Percentiles rank a stretch among this genome's conserved stretches.
Evolutionary conservation across 2,888 invertebrate species (phyloP).

Genomic region (Flexamia atlantica): DNA sequence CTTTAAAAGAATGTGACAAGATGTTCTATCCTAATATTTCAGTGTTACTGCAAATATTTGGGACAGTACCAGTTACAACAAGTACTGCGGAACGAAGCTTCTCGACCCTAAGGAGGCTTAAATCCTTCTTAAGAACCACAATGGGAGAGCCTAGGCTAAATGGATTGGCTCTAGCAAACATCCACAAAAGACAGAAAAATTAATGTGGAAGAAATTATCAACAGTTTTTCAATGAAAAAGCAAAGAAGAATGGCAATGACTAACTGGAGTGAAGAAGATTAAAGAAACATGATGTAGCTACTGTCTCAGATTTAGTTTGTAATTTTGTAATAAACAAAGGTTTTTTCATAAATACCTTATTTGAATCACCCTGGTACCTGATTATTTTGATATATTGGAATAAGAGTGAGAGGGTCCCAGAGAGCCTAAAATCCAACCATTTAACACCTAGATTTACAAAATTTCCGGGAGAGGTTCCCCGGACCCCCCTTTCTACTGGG

Average conservation of each 20-base stretch:
- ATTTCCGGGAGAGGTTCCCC: too few relatives aligned
- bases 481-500: too few relatives aligned
- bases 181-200: neutral
- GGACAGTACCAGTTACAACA: neutral
- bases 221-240: neutral
- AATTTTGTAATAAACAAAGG: too few relatives aligned
- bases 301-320: too few relatives aligned
- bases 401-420: too few relatives aligned
- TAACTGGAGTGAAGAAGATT: neutral
- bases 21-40: neutral
- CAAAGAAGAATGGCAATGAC: neutral
- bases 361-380: too few relatives aligned
- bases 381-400: too few relatives aligned
- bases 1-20: neutral
- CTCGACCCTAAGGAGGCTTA: neutral
- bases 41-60: neutral
- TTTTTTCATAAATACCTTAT: too few relatives aligned
- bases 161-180: neutral
- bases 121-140: neutral
- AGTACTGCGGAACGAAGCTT: neutral
- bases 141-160: neutral
- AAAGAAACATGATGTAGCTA: too few relatives aligned
- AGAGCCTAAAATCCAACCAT: too few relatives aligned
- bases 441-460: too few relatives aligned
- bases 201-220: neutral